Conservation (phyloP, 2,888 invertebrate species). For the Lamproptera curius region DNA sequence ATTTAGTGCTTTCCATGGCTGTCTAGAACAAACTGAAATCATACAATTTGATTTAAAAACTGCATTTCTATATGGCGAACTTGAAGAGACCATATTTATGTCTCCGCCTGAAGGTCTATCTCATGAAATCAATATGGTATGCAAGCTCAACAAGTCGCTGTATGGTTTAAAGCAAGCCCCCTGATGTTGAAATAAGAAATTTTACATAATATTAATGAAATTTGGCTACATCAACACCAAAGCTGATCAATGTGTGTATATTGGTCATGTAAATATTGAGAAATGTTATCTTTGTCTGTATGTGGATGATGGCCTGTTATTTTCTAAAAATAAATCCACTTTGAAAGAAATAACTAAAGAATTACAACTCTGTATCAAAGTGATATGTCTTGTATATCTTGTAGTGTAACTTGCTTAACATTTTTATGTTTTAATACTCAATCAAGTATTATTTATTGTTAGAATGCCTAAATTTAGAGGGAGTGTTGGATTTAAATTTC, state of each 20-base stretch:
- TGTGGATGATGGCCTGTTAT: not conserved
- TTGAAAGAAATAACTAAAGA: no score
- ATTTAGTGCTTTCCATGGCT: slow-evolving; percentile 26
- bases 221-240: slow-evolving; percentile 16
- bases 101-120: slow-evolving; percentile 26
- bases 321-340: not conserved
- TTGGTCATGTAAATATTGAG: slow-evolving; percentile 2
- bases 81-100: slow-evolving; percentile 27
- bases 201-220: slow-evolving; percentile 9
- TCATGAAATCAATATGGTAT: not conserved
- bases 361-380: no score
- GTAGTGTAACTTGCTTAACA: no score
- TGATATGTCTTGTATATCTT: no score
- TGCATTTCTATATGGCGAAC: slow-evolving; percentile 27
- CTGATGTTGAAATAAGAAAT: not conserved
- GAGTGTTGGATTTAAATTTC: no score
- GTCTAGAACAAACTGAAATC: slow-evolving; percentile 23
- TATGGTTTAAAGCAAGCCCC: not conserved
- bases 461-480: no score
- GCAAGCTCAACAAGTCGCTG: slow-evolving; percentile 9
- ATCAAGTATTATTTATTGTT: no score
- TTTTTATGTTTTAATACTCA: no score
- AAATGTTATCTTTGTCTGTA: not conserved
- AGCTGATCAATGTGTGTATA: slow-evolving; percentile 18
- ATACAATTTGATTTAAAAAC: slow-evolving; percentile 30